A percentile compares a stretch with the other conserved stretches of the same genome.
phyloP scores from a whole-genome alignment of 1,140 invertebrate species.

The Aphis craccivora region DNA sequence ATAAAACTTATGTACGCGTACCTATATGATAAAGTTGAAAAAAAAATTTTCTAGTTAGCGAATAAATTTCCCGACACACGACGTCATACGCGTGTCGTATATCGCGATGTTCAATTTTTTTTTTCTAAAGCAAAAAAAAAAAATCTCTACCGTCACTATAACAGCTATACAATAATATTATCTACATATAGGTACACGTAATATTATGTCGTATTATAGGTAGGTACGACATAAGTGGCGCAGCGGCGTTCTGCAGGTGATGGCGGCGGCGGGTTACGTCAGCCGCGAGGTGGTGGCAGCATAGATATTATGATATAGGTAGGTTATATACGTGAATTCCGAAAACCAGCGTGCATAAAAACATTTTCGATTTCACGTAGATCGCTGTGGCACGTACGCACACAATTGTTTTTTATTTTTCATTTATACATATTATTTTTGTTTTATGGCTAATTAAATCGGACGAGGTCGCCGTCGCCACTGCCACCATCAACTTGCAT shows the following conservation, averaged over 20 bases:
- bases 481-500: not conserved
- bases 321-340: not conserved
- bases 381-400: constrained; percentile 25
- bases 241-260: not conserved
- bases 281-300: not conserved
- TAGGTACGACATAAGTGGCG: not conserved
- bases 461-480: constrained; percentile 24
- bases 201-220: not conserved
- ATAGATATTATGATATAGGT: too few species aligned
- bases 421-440: not conserved
- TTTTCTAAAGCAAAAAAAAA: not conserved
- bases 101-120: not conserved
- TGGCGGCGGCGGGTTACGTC: not conserved
- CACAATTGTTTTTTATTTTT: constrained; percentile 11
- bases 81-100: not conserved
- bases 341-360: constrained; percentile 26
- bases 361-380: constrained; percentile 15
- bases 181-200: not conserved
- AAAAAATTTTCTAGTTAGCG: not conserved
- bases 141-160: not conserved
- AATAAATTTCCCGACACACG: not conserved
- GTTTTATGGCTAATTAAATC: constrained; percentile 34
- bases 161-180: not conserved
- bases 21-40: not conserved
- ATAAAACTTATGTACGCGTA: not conserved